Evolutionary conservation across 2,113 vertebrate genomes (phyloP).

Genomic region (Cottus gobio): DNA sequence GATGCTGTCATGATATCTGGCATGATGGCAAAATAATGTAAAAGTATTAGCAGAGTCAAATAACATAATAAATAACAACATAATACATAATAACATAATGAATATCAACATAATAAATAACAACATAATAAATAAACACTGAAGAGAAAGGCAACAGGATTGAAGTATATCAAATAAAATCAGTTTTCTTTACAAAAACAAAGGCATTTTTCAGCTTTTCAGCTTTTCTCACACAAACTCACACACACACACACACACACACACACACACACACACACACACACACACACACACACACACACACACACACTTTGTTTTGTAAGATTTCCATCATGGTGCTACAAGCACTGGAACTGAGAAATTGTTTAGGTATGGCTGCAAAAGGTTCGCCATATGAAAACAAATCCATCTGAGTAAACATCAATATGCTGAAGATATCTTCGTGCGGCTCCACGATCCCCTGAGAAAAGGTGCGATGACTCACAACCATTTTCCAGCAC

Average conservation of each 20-base stretch:
- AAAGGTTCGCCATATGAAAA: slow-evolving; percentile 48
- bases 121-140: too few species aligned
- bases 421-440: slow-evolving; percentile 58
- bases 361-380: slow-evolving; percentile 20
- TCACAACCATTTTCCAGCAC: slow-evolving; percentile 46
- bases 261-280: not conserved
- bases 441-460: slow-evolving; percentile 45
- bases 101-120: too few species aligned
- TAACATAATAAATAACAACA: not conserved
- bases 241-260: too few species aligned
- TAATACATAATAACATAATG: too few species aligned
- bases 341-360: slow-evolving; percentile 24
- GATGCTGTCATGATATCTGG: not conserved
- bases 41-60: not conserved
- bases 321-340: not conserved
- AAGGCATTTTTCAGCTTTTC: too few species aligned
- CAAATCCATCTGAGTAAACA: slow-evolving; percentile 60
- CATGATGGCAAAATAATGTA: not conserved
- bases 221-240: too few species aligned
- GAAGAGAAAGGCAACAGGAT: too few species aligned
- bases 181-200: too few species aligned
- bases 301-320: slow-evolving; percentile 16
- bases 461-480: slow-evolving; percentile 44
- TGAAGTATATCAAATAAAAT: too few species aligned
- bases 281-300: not conserved